Evolutionary conservation across 2,888 invertebrate species (phyloP), one percentile per base, ranked within the genome.

Genomic region (Hylaea fasciaria): DNA sequence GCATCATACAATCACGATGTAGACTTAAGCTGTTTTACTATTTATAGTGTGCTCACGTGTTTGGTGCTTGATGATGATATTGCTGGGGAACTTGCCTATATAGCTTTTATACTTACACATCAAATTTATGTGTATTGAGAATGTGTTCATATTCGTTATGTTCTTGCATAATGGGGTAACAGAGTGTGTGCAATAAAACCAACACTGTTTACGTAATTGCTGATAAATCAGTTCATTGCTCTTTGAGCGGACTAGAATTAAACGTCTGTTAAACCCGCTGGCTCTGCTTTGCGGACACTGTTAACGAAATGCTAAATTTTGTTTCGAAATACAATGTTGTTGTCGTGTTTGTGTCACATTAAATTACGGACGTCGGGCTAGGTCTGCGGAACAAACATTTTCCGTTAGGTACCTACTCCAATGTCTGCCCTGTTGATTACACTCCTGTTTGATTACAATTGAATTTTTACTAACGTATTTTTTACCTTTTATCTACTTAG

Each of bases 311-410:
- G 69, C 69, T 63, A 73, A 80, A 80, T 78, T 81, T 81, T 71
- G 77, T 80, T 83, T 77, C 76, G 78, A 75, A 82, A 76, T 76
- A 76, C 76, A 77, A 78, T 71, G 78, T 77, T 82, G 80, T 81
- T 84, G 78, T 82, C 78, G 78, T 85, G 81, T 86, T 87, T 87
- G 78, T 78, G 71, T 83, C 81, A 78, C 80, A 82, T 86, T 83
- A 81, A 85, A 86, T 85, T 84, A 82, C 76, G 75, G 79, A 81
- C 77, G 74, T 72, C 72, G 78, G 77, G 79, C 80, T 78, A 78
- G 80, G 79, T 80, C 76, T 81, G 81, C 78, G 78, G 77, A 72
- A 77, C 75, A 83, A 84, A 86, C 77, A 84, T 81, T 83, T 81
- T 75, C 76, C 68, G 77, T 77, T 79, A n/a, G n/a, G n/a, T n/a